Conservation (phyloP, 2,113 vertebrate genomes). For the Gracilinanus agilis region DNA sequence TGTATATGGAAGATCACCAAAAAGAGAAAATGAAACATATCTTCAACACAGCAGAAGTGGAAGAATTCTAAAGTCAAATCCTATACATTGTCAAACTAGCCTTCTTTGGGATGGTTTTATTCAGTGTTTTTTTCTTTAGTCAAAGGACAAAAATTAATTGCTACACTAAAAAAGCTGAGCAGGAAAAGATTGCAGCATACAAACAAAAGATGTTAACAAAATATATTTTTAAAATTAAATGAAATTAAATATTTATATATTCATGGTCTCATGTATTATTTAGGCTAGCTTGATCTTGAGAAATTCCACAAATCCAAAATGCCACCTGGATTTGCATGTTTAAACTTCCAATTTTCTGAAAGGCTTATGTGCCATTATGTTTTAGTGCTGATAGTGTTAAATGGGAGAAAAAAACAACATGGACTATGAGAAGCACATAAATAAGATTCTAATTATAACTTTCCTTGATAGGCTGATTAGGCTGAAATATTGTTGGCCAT, state of each 20-base stretch:
- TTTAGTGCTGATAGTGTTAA: conserved; percentile 77
- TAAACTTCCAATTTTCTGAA: conserved; percentile 76
- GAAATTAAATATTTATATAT: conserved; percentile 76
- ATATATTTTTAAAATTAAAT: conserved; percentile 13
- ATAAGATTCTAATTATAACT: conserved; percentile 82
- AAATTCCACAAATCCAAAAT: conserved; percentile 77
- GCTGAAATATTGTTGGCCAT: conserved; percentile 70
- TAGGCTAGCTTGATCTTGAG: conserved; percentile 79
- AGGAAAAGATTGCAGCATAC: background rate
- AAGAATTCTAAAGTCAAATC: background rate
- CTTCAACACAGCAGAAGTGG: background rate
- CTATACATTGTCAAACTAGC: background rate
- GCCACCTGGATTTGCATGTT: conserved; percentile 64
- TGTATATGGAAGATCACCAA: background rate
- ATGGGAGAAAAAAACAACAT: conserved; percentile 71
- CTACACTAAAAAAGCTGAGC: background rate
- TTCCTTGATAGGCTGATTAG: conserved; percentile 74
- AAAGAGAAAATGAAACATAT: background rate
- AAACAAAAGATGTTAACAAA: background rate
- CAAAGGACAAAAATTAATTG: background rate
- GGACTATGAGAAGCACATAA: conserved; percentile 75
- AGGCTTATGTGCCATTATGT: conserved; percentile 75
- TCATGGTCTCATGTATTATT: conserved; percentile 82
- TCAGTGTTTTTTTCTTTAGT: background rate
- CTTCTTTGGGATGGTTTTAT: background rate